Conservation (phyloP, 2,113 vertebrate species). For the Pedetes capensis region DNA sequence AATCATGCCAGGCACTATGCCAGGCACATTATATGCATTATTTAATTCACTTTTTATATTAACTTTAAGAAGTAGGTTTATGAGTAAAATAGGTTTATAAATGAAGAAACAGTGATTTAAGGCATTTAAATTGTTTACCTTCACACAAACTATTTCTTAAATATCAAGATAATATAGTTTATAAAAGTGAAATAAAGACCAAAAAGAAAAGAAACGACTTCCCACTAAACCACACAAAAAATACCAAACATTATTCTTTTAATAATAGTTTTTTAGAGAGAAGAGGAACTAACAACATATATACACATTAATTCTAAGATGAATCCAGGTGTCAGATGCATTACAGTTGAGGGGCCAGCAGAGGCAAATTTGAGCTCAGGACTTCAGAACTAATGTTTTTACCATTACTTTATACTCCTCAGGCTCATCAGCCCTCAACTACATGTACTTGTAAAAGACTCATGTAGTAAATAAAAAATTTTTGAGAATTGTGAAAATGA, state of each 20-base stretch:
- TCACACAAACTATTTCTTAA: background rate
- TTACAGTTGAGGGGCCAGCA: background rate
- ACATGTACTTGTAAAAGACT: background rate
- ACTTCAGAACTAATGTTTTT: background rate
- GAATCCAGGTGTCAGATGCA: background rate
- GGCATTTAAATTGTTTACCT: background rate
- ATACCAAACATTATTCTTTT: background rate
- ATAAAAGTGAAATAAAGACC: background rate
- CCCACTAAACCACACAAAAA: background rate
- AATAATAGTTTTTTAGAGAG: background rate
- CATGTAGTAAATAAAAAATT: background rate
- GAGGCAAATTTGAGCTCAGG: background rate
- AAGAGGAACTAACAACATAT: background rate
- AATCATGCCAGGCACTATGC: background rate
- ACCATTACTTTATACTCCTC: background rate
- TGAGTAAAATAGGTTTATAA: background rate
- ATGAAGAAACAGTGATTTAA: background rate
- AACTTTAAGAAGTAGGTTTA: background rate
- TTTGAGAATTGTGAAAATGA: background rate
- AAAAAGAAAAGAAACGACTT: background rate
- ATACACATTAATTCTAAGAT: background rate
- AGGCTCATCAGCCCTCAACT: background rate
- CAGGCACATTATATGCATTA: background rate
- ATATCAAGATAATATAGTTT: background rate
- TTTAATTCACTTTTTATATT: background rate